Evolutionary conservation across 2,888 invertebrate genomes (phyloP).

Genomic region (Apotomis turbidana): DNA sequence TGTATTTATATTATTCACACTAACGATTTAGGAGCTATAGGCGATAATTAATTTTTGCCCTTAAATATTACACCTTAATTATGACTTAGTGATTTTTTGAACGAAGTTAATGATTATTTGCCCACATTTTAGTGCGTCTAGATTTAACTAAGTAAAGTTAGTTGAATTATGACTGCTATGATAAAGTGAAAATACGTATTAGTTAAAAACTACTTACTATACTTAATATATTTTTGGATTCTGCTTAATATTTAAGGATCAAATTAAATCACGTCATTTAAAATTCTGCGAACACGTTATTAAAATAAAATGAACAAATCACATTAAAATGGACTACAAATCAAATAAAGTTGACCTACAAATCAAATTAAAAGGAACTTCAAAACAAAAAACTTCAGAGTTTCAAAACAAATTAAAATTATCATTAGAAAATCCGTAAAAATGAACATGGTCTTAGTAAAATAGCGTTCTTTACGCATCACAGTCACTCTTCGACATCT

Average conservation of each 20-base stretch:
- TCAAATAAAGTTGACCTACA: background rate
- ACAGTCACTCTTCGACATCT: too few relatives aligned
- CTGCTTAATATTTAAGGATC: constrained; percentile 4
- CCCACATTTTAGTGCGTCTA: constrained; percentile 5
- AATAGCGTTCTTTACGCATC: too few relatives aligned
- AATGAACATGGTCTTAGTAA: too few relatives aligned
- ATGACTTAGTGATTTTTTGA: constrained; percentile 9
- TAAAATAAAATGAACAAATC: constrained; percentile 7
- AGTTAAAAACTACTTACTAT: constrained; percentile 8
- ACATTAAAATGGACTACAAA: background rate
- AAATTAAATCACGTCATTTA: constrained; percentile 1
- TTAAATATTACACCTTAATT: background rate
- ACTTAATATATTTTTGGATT: background rate
- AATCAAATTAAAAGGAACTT: constrained; percentile 12
- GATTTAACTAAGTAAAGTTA: constrained; percentile 8
- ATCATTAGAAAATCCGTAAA: too few relatives aligned
- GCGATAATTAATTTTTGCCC: background rate
- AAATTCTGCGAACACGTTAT: constrained; percentile 9
- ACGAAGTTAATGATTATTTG: constrained; percentile 16
- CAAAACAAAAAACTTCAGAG: too few relatives aligned
- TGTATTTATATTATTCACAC: background rate
- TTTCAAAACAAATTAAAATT: too few relatives aligned
- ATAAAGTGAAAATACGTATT: constrained; percentile 8
- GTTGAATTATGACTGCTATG: constrained; percentile 9
- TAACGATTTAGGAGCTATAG: background rate